phyloP scores from a whole-genome alignment of 2,797 vertebrate species.

The Oreochromis mossambicus region DNA sequence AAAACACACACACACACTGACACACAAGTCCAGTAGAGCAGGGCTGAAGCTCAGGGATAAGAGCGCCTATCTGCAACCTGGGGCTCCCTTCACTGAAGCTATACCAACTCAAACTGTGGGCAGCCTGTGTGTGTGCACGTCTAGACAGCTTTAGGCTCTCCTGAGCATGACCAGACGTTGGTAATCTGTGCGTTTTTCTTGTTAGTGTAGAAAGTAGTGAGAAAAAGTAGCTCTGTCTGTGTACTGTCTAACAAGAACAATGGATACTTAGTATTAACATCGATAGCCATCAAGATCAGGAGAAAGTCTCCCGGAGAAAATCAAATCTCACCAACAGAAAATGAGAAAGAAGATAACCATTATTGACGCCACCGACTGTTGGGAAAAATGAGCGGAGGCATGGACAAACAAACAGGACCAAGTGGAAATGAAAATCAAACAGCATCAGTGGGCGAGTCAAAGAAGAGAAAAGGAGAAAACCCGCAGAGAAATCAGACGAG shows the following conservation, averaged over 20 bases:
- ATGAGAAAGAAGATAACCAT: not conserved
- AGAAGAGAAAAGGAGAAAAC: not conserved
- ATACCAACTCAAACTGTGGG: not conserved
- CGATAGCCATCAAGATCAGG: not conserved
- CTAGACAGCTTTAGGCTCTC: constrained; percentile 14
- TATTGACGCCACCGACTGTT: not conserved
- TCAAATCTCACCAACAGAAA: not conserved
- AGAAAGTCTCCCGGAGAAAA: not conserved
- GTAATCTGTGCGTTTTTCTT: not conserved
- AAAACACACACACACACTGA: not conserved
- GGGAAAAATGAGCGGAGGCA: not conserved
- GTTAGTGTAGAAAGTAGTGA: not conserved
- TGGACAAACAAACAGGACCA: not conserved
- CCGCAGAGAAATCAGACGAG: not conserved
- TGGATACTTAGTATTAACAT: not conserved
- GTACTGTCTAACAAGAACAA: not conserved
- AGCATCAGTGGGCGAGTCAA: not conserved
- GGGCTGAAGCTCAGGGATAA: constrained; percentile 62
- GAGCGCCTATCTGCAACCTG: constrained; percentile 51
- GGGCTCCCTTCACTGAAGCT: constrained; percentile 27
- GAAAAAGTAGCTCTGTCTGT: not conserved
- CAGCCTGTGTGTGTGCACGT: not conserved
- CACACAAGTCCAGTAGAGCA: constrained; percentile 37
- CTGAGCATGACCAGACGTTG: constrained; percentile 30
- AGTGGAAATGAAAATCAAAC: constrained; percentile 18